Percentiles rank a stretch among this genome's conserved stretches.
phyloP scores from a whole-genome alignment of 2,797 vertebrate genomes.

The Amblyraja radiata region DNA sequence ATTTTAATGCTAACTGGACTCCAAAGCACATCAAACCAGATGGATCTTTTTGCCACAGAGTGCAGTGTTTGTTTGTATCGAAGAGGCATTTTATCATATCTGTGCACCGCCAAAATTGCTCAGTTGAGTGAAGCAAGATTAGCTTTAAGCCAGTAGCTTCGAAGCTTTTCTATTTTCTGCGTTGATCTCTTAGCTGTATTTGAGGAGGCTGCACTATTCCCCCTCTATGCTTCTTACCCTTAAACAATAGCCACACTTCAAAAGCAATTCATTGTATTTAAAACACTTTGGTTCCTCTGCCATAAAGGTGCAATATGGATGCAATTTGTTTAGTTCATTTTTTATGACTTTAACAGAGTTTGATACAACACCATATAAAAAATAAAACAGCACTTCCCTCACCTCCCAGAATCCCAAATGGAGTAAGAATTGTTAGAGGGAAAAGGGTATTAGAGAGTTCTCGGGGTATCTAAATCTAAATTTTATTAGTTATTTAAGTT shows the following conservation, averaged over 20 bases:
- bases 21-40: background rate
- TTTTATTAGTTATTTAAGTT: too few species aligned
- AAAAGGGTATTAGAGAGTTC: too few species aligned
- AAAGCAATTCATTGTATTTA: background rate
- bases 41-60: background rate
- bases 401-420: background rate
- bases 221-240: background rate
- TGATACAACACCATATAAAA: background rate
- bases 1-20: slow-evolving; percentile 34
- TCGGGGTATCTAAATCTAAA: too few species aligned
- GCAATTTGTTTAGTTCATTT: background rate
- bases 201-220: background rate
- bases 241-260: background rate
- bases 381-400: background rate
- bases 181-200: background rate
- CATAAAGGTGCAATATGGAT: background rate
- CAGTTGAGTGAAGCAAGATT: background rate
- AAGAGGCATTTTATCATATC: background rate
- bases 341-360: background rate
- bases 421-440: background rate
- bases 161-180: background rate
- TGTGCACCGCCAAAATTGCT: background rate
- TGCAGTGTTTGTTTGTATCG: background rate
- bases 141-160: background rate
- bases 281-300: background rate